Conservation (phyloP, 2,113 vertebrate genomes). For the Nansenia antarctica region DNA sequence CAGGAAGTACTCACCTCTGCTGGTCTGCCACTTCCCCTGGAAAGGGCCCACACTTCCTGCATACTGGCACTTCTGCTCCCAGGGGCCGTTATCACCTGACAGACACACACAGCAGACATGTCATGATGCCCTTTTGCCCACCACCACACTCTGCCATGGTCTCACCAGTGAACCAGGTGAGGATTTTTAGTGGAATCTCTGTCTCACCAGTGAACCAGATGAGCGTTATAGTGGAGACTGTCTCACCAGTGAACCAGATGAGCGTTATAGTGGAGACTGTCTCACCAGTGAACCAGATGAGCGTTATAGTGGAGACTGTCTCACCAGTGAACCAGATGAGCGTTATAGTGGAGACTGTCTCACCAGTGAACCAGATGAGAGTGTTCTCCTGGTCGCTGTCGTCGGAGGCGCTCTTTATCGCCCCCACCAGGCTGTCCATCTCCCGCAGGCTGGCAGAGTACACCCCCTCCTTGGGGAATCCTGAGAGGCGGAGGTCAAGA, state of each 20-base stretch:
- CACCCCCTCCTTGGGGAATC: not conserved
- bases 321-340: slow-evolving; percentile 93
- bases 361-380: slow-evolving; percentile 92
- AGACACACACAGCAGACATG: slow-evolving; percentile 26
- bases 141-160: too few relatives aligned
- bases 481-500: slow-evolving; percentile 15
- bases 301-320: too few relatives aligned
- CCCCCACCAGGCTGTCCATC: slow-evolving; percentile 87
- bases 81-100: slow-evolving; percentile 96
- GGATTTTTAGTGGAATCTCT: too few relatives aligned
- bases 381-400: slow-evolving; percentile 72
- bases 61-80: slow-evolving; percentile 94
- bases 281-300: slow-evolving; percentile 93
- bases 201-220: slow-evolving; percentile 92
- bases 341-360: too few relatives aligned
- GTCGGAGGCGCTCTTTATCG: slow-evolving; percentile 74
- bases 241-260: slow-evolving; percentile 90
- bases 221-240: too few relatives aligned
- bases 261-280: too few relatives aligned
- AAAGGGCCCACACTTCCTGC: slow-evolving; percentile 87
- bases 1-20: slow-evolving; percentile 77
- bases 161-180: slow-evolving; percentile 93
- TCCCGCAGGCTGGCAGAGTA: slow-evolving; percentile 81
- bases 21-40: slow-evolving; percentile 85
- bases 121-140: too few relatives aligned